These are phyloP conservation scores for Drosophila carrolli DNA, from an alignment of 1,140 invertebrate species.

Conservation along the genomic window DNA sequence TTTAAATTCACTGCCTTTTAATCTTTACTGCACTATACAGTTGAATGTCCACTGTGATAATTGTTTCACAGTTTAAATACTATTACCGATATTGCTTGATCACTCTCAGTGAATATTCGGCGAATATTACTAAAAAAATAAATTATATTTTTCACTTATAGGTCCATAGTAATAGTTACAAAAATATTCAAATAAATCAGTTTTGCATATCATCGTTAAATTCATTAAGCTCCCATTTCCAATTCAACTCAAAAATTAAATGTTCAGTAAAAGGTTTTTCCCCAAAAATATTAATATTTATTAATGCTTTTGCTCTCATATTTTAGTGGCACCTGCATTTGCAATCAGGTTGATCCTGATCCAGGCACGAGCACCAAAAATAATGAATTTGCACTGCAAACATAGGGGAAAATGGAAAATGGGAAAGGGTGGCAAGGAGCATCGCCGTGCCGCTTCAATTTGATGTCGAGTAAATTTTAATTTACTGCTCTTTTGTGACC, in stretches of 20 bases:
- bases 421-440: conserved; percentile 14
- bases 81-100: too few relatives aligned
- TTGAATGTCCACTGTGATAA: too few relatives aligned
- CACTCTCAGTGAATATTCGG: too few relatives aligned
- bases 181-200: neutral
- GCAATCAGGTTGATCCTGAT: conserved; percentile 22
- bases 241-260: conserved; percentile 7
- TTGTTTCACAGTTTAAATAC: too few relatives aligned
- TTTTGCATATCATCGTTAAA: neutral
- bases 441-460: conserved; percentile 62
- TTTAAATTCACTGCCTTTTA: too few relatives aligned
- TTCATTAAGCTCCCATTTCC: neutral
- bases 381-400: conserved; percentile 15
- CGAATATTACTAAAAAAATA: too few relatives aligned
- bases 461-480: conserved; percentile 81
- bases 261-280: conserved; percentile 1
- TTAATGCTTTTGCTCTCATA: conserved; percentile 7
- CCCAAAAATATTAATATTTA: conserved; percentile 17
- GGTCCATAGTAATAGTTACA: neutral
- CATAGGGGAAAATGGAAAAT: conserved; percentile 11
- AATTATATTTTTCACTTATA: neutral
- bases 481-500: conserved; percentile 81
- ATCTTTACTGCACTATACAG: too few relatives aligned
- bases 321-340: conserved; percentile 21
- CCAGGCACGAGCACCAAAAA: conserved; percentile 18